Evolutionary conservation across 64 coral and sea anemone genomes (phyloP), one percentile per base, ranked within the genome.

Genomic region (Cladopsammia gracilis): DNA sequence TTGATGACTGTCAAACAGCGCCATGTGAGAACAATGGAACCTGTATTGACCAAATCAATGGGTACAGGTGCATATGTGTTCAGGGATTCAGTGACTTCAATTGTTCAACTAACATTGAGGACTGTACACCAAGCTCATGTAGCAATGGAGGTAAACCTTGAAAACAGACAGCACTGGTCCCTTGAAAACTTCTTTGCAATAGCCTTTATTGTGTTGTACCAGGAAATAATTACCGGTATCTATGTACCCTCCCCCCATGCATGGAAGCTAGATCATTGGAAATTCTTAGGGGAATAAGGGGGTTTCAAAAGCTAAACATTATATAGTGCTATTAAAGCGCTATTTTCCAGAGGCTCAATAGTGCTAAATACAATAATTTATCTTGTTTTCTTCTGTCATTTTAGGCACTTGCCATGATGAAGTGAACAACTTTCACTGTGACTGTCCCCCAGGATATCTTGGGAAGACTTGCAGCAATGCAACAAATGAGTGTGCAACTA

Each of bases 21-120:
- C 96, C 96, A 8, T 98, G 96, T 90, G 46, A 83, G 10, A 95
- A 98, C 89, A 91, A 91, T 10, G 96, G 86, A 45, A 98, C 96
- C 5, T 98, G 96, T 43, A 64, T 85, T 78, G 96, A 98, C 56
- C 82, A 77, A 60, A 48, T 98, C 19, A 90, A 93, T 72, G 58
- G 89, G 23, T 98, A 95, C 76, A 85, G 78, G n/a, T 98, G 96
- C 46, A 70, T 23, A 24, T 98, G 96, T 87, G 54, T 77, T 52
- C 86, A 93, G n/a, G 96, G 96, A 11, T 98, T 91, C 81, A 77
- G 56, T 43, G 94, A 91, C n/a, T 80, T 71, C 48, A 44, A 87
- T 4, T 98, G 97, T 85, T 49, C 90, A 18, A 83, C 82, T 23
- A 67, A 98, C 72, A 98, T 95, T 26, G 92, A 98, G 58, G 96